Base-by-base conservation (phyloP, 2,888 invertebrate genomes). In the Odiellus spinosus region DNA sequence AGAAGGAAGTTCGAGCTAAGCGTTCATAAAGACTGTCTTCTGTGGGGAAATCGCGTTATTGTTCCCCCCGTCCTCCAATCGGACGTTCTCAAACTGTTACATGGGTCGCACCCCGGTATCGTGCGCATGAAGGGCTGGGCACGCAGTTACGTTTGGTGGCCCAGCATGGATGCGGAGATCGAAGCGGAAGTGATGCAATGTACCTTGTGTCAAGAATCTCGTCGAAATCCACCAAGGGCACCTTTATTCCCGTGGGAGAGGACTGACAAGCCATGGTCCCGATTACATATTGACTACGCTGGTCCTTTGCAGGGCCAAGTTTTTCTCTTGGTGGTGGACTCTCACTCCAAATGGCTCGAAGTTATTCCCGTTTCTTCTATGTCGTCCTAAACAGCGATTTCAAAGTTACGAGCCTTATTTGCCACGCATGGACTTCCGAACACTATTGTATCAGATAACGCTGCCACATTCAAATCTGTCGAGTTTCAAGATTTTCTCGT, bases 401-500 rank as follows among this genome's bases (percentile, higher is more conserved):
- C 2, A 34, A 34, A 3, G 12, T 14, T 34, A 2, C 12, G 35
- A 34, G 3, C 3, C 35, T n/a, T 12, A n/a, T 34, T 34, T 3
- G 14, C 2, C 35, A 34, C 2, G 12, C 35, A 34, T 34, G 35
- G 35, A 2, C 14, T 34, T n/a, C 35, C 35, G 14, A 3, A 2
- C 2, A 3, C 14, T 2, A 34, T 3, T n/a, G 35, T 14, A 12
- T 34, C 35, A n/a, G 35, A 34, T 14, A 34, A 34, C 14, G 35
- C 12, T n/a, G 14, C 35, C 14, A 2, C 35, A 12, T 2, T 34
- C 14, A 49, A 34, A 14, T 53, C 55, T 3, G 46, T 40, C 18
- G 59, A 60, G 42, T 59, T 60, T 42, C 32, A 12, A 34, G 35
- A 34, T n/a, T 34, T 34, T 14, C 2, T 34, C 12, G 14, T 12